phyloP scores from a whole-genome alignment of 2,113 vertebrate species.

The Cyphomyrus plagiostoma region DNA sequence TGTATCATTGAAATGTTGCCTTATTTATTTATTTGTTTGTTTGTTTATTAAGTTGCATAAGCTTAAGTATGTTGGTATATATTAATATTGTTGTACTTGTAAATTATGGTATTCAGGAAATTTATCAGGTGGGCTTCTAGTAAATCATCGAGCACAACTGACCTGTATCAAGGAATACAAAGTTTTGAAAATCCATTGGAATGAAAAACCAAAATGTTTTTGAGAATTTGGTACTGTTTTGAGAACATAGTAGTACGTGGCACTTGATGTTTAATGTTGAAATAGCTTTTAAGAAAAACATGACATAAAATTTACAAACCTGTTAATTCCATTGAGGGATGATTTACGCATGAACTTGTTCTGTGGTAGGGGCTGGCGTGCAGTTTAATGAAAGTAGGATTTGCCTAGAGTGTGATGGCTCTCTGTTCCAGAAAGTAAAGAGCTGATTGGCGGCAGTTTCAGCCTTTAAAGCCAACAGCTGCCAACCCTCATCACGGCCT shows the following conservation, averaged over 20 bases:
- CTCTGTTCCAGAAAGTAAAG: slow-evolving; percentile 6
- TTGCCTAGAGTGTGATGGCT: not conserved
- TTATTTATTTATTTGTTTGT: not conserved
- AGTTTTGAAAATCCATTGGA: not conserved
- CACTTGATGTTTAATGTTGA: not conserved
- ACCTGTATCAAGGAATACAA: not conserved
- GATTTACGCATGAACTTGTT: not conserved
- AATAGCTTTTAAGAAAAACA: not conserved
- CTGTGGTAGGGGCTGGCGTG: not conserved
- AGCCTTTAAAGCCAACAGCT: slow-evolving; percentile 42
- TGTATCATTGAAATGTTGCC: not conserved
- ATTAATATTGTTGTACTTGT: not conserved
- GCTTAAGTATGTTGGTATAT: not conserved
- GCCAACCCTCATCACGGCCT: slow-evolving; percentile 25
- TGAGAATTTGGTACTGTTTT: not conserved
- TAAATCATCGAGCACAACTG: not conserved
- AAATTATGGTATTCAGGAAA: not conserved
- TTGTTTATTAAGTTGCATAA: not conserved
- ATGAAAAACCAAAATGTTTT: not conserved
- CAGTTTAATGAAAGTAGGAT: not conserved
- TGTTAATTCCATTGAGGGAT: not conserved
- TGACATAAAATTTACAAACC: not conserved
- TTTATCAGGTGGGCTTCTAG: not conserved
- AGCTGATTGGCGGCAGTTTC: slow-evolving; percentile 23
- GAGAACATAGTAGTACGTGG: not conserved